Evolutionary conservation across 2,113 vertebrate species (phyloP), one percentile per base, ranked within the genome.

Genomic region (Eptesicus fuscus): DNA sequence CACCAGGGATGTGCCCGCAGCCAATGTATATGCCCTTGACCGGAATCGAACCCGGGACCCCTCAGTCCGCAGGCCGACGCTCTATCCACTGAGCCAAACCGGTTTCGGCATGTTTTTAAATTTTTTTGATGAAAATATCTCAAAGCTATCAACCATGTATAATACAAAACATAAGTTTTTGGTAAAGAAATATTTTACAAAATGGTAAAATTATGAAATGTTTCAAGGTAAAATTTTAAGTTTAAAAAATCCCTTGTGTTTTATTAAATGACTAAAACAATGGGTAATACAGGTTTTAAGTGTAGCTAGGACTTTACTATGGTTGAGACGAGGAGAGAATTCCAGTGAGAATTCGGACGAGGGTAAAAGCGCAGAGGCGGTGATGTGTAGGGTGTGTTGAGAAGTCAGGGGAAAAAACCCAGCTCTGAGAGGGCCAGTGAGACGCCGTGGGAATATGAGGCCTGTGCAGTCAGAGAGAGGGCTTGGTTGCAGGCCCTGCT

Each of bases 171-270:
- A 71, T 11, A 61, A 40, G 17, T 84, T 44, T 59, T 71, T 77
- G 32, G 22, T 35, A n/a, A 74, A 47, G 18, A 65, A 5, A 76
- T 69, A 56, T 23, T 94, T 83, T 77, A 47, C 28, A 18, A 77
- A 69, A 47, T 23, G 35, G 53, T 40, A 78, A 84, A 40, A 17
- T 7, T 63, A 61, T 61, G 28, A 69, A 59, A 25, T 88, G 42
- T 70, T 76, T 42, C 61, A 77, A 11, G 61, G 49, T 77, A 77
- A 79, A 61, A 70, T 88, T 61, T 83, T 92, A 59, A 59, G 28
- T 79, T 56, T 18, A 35, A 80, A 69, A 76, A 76, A 51, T 4
- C 7, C 6, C 17, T 25, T 82, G 23, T 40, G 25, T 3, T 51
- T 65, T 65, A 40, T 67, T 65, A 53, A 73, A 22, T 84, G 65